Evolutionary conservation across 2,888 invertebrate genomes (phyloP).

Genomic region (Pyrochroa serraticornis): DNA sequence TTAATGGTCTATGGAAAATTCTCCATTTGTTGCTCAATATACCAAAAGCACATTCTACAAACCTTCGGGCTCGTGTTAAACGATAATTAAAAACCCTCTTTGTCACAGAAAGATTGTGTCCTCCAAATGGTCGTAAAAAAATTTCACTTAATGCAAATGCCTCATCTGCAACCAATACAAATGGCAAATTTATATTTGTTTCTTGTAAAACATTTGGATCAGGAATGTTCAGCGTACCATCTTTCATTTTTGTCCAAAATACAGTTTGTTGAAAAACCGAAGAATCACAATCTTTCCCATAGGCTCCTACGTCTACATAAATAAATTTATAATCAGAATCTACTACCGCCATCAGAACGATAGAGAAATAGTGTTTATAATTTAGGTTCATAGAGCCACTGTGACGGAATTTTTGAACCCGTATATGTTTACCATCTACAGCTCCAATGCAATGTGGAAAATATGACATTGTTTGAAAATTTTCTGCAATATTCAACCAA

Average conservation of each 20-base stretch:
- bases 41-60: slow-evolving; percentile 22
- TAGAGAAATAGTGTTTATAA: slow-evolving; percentile 21
- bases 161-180: slow-evolving; percentile 30
- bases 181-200: slow-evolving; percentile 16
- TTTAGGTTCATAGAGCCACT: not conserved
- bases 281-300: not conserved
- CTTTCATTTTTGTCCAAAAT: not conserved
- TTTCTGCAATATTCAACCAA: not conserved
- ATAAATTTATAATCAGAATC: slow-evolving; percentile 35
- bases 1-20: slow-evolving; percentile 7
- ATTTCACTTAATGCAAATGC: slow-evolving; percentile 29
- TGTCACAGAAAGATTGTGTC: not conserved
- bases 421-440: slow-evolving; percentile 3
- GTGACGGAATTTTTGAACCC: not conserved
- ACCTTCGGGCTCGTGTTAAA: slow-evolving; percentile 14
- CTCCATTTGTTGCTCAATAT: slow-evolving; percentile 28
- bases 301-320: slow-evolving; percentile 32
- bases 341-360: slow-evolving; percentile 36
- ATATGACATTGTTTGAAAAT: not conserved
- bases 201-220: slow-evolving; percentile 16
- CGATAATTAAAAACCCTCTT: slow-evolving; percentile 26
- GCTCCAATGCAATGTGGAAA: slow-evolving; percentile 6
- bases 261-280: slow-evolving; percentile 1
- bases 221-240: not conserved
- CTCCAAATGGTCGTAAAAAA: slow-evolving; percentile 25